A percentile compares a stretch with the other conserved stretches of the same genome.
phyloP scores from a whole-genome alignment of 1,140 invertebrate species.

The Drosophila trapezifrons region DNA sequence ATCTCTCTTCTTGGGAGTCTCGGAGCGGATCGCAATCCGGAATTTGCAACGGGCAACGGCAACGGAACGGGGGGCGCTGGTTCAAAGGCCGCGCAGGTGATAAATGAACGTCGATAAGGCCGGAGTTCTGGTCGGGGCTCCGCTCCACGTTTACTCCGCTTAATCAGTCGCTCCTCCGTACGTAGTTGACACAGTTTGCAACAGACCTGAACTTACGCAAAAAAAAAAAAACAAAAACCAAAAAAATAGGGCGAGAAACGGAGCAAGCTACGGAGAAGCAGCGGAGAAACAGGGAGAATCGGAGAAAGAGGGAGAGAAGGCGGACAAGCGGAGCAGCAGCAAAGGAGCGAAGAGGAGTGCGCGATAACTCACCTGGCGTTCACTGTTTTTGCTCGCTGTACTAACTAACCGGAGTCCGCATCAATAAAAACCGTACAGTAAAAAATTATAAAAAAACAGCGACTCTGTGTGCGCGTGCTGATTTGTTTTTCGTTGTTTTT shows the following conservation, averaged over 20 bases:
- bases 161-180: slow-evolving; percentile 38
- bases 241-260: slow-evolving; percentile 18
- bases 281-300: slow-evolving; percentile 9
- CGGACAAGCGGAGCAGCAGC: slow-evolving; percentile 3
- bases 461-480: slow-evolving; percentile 31
- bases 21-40: slow-evolving; percentile 24
- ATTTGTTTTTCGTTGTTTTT: slow-evolving; percentile 30
- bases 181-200: slow-evolving; percentile 60
- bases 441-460: slow-evolving; percentile 31
- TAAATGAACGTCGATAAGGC: slow-evolving; percentile 24
- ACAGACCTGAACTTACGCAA: slow-evolving; percentile 44
- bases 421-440: slow-evolving; percentile 28
- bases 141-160: not conserved
- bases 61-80: not conserved
- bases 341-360: not conserved
- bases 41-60: slow-evolving; percentile 11
- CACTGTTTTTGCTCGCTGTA: slow-evolving; percentile 9
- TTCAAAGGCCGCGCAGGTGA: slow-evolving; percentile 36
- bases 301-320: slow-evolving; percentile 12
- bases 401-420: slow-evolving; percentile 18
- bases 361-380: slow-evolving; percentile 27
- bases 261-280: slow-evolving; percentile 18
- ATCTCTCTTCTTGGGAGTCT: not conserved
- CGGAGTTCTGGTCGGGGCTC: not conserved
- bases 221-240: slow-evolving; percentile 8